phyloP scores from a whole-genome alignment of 2,888 invertebrate species.

The Chorisops tibialis region DNA sequence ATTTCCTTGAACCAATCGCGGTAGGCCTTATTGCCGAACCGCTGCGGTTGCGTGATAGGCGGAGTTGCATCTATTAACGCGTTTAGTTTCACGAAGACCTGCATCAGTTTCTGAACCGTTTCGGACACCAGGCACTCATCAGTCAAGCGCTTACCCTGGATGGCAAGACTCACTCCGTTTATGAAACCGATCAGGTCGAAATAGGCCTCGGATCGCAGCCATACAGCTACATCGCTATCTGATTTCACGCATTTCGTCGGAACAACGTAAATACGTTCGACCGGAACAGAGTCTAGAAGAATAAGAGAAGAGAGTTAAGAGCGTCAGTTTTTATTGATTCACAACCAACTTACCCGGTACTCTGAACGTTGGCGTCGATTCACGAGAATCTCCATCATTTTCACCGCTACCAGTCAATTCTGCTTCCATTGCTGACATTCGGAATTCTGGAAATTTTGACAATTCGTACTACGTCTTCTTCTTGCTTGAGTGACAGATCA shows the following conservation, averaged over 20 bases:
- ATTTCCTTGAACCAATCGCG: slow-evolving; percentile 75
- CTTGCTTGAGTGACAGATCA: no score
- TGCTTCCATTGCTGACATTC: slow-evolving; percentile 2
- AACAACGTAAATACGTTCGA: slow-evolving; percentile 17
- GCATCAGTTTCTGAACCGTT: slow-evolving; percentile 59
- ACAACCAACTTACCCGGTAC: slow-evolving; percentile 6
- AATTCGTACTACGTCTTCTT: no score
- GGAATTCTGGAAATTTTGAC: no score
- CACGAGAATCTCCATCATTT: neutral
- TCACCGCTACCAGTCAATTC: neutral
- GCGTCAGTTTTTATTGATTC: neutral
- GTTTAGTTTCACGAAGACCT: slow-evolving; percentile 68
- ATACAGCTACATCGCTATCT: slow-evolving; percentile 64
- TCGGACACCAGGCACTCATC: slow-evolving; percentile 62
- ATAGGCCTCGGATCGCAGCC: slow-evolving; percentile 85
- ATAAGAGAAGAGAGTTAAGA: no score
- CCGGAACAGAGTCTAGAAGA: neutral
- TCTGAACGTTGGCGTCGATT: slow-evolving; percentile 12
- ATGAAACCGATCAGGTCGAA: slow-evolving; percentile 84
- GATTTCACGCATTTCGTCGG: slow-evolving; percentile 40
- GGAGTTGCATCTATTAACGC: slow-evolving; percentile 77
- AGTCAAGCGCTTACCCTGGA: slow-evolving; percentile 73
- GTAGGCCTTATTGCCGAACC: slow-evolving; percentile 96
- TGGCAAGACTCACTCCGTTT: slow-evolving; percentile 78
- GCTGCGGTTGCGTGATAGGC: slow-evolving; percentile 77